Evolutionary conservation across 2,113 vertebrate genomes (phyloP).

Genomic region (Chloebia gouldiae): DNA sequence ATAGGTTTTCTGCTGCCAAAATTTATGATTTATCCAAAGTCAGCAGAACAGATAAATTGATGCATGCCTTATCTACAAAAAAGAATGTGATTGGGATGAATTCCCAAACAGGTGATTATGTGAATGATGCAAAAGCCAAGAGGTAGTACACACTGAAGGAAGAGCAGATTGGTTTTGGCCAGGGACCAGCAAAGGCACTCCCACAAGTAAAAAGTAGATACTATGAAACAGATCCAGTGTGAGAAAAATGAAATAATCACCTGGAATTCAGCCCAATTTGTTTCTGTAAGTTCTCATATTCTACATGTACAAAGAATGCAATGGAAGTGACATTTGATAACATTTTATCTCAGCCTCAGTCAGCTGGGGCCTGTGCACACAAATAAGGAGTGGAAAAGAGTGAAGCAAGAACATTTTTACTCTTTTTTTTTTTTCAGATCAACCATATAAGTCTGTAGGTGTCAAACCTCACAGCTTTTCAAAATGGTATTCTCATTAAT

Average conservation of each 20-base stretch:
- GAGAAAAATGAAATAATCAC: not conserved
- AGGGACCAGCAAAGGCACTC: not conserved
- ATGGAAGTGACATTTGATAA: not conserved
- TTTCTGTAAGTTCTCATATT: not conserved
- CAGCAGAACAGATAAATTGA: slow-evolving; percentile 22
- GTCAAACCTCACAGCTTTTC: not conserved
- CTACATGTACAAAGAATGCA: not conserved
- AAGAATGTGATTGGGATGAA: not conserved
- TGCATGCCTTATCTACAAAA: not conserved
- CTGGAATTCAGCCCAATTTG: not conserved
- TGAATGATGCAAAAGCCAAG: not conserved
- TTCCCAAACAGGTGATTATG: slow-evolving; percentile 15
- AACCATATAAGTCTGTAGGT: slow-evolving; percentile 31
- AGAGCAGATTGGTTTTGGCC: not conserved
- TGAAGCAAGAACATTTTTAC: not conserved
- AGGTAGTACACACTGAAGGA: not conserved
- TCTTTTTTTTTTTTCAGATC: not conserved
- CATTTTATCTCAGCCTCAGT: slow-evolving; percentile 11
- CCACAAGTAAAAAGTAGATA: not conserved
- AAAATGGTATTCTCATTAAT: not conserved
- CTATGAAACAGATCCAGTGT: not conserved
- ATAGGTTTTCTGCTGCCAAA: not conserved
- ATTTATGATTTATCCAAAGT: not conserved
- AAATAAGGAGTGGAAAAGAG: slow-evolving; percentile 13
- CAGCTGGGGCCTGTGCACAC: not conserved